Conservation (phyloP, 2,888 invertebrate species). For the Tiliacea citrago region DNA sequence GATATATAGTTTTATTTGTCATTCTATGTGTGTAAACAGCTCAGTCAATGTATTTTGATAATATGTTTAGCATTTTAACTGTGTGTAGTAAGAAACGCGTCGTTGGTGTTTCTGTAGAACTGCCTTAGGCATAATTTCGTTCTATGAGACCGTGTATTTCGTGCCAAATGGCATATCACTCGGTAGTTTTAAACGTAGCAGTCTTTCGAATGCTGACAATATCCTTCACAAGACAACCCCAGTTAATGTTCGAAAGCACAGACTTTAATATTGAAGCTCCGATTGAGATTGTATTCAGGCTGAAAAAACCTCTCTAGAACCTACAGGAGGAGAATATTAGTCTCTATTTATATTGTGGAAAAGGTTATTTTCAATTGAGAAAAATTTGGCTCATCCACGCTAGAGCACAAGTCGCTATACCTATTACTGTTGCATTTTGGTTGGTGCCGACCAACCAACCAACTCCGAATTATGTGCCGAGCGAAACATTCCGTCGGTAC, state of each 20-base stretch:
- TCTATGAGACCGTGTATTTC: slow-evolving; percentile 15
- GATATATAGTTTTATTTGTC: slow-evolving; percentile 62
- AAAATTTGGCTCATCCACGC: neutral
- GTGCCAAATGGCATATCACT: slow-evolving; percentile 19
- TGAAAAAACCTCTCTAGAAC: neutral
- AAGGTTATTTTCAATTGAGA: neutral
- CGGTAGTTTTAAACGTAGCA: slow-evolving; percentile 26
- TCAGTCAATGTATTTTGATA: slow-evolving; percentile 55
- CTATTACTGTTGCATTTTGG: neutral
- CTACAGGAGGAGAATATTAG: neutral
- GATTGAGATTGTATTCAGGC: neutral
- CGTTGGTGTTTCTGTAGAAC: slow-evolving; percentile 18
- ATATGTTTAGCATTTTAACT: slow-evolving; percentile 59
- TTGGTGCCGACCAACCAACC: no score
- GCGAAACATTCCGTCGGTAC: neutral
- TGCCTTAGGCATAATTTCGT: slow-evolving; percentile 21
- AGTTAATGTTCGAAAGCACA: slow-evolving; percentile 33
- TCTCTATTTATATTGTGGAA: slow-evolving; percentile 8
- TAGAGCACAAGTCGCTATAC: slow-evolving; percentile 16
- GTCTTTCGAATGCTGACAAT: slow-evolving; percentile 36
- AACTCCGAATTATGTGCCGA: neutral
- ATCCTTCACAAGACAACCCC: slow-evolving; percentile 21
- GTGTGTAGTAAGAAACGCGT: slow-evolving; percentile 36
- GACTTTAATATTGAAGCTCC: neutral
- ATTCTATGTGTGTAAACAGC: slow-evolving; percentile 60